Percentiles rank a stretch among this genome's conserved stretches.
Evolutionary conservation across 2,888 invertebrate species (phyloP).

Genomic region (Melieria picta): DNA sequence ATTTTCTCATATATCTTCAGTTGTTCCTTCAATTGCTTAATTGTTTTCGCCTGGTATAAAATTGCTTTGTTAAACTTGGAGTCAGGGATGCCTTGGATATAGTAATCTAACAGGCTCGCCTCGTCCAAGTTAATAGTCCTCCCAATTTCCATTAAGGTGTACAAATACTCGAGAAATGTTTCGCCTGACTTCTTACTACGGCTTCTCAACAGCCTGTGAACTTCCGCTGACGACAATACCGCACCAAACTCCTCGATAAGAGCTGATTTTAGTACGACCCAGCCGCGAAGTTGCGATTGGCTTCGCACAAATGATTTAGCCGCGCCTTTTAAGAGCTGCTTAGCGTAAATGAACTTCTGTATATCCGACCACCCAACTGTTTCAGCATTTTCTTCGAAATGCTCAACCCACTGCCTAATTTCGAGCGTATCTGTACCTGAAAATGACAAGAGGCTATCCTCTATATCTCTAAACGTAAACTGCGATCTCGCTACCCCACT

Average conservation of each 20-base stretch:
- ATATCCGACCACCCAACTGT: not conserved
- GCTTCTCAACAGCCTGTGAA: constrained; percentile 25
- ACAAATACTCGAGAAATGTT: constrained; percentile 15
- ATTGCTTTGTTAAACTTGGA: no score
- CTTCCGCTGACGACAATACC: constrained; percentile 15
- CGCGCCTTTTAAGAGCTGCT: constrained; percentile 20
- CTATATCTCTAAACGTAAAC: constrained; percentile 11
- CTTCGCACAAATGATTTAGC: constrained; percentile 20
- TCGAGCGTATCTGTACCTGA: not conserved
- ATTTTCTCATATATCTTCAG: not conserved
- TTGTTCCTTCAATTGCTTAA: not conserved
- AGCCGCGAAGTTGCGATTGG: constrained; percentile 18
- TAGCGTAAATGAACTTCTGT: constrained; percentile 17
- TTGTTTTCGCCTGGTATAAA: no score
- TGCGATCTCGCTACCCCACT: not conserved
- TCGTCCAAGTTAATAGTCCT: constrained; percentile 19
- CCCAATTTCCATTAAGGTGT: constrained; percentile 25
- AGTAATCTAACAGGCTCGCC: constrained; percentile 23
- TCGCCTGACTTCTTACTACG: constrained; percentile 24
- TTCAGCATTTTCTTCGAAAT: constrained; percentile 16
- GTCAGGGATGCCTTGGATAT: no score
- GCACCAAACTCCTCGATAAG: constrained; percentile 24
- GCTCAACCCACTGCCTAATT: constrained; percentile 4
- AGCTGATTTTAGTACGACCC: constrained; percentile 24
- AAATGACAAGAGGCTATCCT: constrained; percentile 7